Evolutionary conservation across 2,797 vertebrate species (phyloP).

Genomic region (Phataginus tetradactyla): DNA sequence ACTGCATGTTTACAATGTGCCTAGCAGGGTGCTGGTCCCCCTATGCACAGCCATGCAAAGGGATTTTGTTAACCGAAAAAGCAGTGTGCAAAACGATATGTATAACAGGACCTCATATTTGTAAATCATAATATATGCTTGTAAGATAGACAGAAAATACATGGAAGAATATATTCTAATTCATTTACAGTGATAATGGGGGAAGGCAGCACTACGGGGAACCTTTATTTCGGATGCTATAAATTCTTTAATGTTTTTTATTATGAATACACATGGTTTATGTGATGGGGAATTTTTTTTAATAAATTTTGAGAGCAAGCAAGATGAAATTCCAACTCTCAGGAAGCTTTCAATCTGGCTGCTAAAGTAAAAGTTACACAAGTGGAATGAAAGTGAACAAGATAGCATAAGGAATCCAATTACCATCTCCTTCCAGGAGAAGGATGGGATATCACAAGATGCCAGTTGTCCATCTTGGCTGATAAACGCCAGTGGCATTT

Average conservation of each 20-base stretch:
- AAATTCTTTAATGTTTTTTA: slow-evolving; percentile 27
- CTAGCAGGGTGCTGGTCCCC: background rate
- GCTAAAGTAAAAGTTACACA: background rate
- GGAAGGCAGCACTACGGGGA: background rate
- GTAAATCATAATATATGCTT: background rate
- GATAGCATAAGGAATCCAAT: background rate
- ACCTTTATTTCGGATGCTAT: background rate
- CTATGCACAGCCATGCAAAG: background rate
- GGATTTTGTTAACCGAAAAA: background rate
- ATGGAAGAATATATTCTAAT: background rate
- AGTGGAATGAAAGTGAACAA: background rate
- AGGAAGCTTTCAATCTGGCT: slow-evolving; percentile 36
- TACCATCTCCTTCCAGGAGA: background rate
- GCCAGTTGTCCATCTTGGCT: background rate
- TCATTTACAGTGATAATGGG: background rate
- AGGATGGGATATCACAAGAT: background rate
- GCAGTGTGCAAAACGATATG: background rate
- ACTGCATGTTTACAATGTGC: background rate
- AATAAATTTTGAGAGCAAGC: background rate
- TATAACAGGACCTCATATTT: background rate
- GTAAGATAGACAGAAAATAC: background rate
- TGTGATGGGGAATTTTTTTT: background rate
- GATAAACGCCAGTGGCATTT: background rate
- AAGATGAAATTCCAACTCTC: background rate
- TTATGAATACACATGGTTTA: background rate